Percentiles rank a stretch among this genome's conserved stretches.
These are phyloP conservation scores for Macroglossus sobrinus DNA, from an alignment of 2,113 vertebrate genomes.

Conservation along the genomic window DNA sequence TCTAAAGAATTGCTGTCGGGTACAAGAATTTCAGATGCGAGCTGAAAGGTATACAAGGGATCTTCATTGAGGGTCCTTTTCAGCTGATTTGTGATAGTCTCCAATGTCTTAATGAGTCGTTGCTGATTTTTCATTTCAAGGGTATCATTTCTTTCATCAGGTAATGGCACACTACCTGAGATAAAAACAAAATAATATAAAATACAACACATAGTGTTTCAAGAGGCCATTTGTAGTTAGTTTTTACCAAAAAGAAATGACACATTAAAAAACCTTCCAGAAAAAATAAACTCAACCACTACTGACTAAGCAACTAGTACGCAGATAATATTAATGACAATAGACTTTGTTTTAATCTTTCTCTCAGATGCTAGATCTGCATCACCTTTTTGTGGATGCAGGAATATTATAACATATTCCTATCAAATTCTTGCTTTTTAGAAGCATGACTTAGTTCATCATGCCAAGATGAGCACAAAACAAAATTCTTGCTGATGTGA, in stretches of 20 bases:
- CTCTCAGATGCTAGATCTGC: not conserved
- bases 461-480: not conserved
- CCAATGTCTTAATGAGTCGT: conserved; percentile 92
- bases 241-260: not conserved
- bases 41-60: conserved; percentile 92
- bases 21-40: conserved; percentile 92
- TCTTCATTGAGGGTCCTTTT: conserved; percentile 92
- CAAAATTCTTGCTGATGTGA: not conserved
- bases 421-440: not conserved
- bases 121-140: conserved; percentile 93
- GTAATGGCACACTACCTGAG: conserved; percentile 96
- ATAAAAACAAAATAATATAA: conserved; percentile 79
- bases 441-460: not conserved
- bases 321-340: not conserved
- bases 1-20: conserved; percentile 95
- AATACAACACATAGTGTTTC: conserved; percentile 25
- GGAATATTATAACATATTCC: not conserved
- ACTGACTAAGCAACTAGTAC: not conserved
- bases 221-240: not conserved
- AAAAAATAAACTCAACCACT: not conserved
- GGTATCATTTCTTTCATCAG: conserved; percentile 93
- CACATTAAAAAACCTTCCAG: not conserved
- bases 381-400: not conserved
- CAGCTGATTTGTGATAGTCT: conserved; percentile 93
- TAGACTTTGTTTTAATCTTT: not conserved